Conservation (phyloP, 2,113 vertebrate genomes). For the Rhinolophus sinicus region DNA sequence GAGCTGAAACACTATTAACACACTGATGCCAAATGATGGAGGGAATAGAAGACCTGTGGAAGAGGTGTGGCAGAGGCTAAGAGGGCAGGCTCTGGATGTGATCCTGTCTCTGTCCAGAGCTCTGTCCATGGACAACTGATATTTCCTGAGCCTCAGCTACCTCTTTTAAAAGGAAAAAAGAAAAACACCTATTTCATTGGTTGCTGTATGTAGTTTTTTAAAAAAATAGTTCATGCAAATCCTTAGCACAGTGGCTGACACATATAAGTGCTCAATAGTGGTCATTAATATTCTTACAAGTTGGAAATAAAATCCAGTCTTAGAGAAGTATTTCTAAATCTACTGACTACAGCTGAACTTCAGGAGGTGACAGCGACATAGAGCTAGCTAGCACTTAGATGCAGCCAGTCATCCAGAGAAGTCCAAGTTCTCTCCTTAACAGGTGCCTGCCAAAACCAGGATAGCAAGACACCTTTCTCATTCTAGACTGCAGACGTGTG, state of each 20-base stretch:
- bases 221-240: slow-evolving; percentile 6
- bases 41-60: neutral
- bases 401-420: slow-evolving; percentile 48
- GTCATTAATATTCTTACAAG: slow-evolving; percentile 58
- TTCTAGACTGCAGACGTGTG: neutral
- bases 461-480: neutral
- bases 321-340: slow-evolving; percentile 66
- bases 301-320: slow-evolving; percentile 54
- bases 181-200: neutral
- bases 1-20: neutral
- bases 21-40: neutral
- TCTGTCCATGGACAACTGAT: neutral
- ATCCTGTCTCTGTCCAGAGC: neutral
- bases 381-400: neutral
- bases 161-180: neutral
- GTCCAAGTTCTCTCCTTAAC: slow-evolving; percentile 32
- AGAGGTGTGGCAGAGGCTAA: neutral
- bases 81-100: neutral
- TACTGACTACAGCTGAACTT: slow-evolving; percentile 49
- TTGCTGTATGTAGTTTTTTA: neutral
- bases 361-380: slow-evolving; percentile 57
- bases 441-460: slow-evolving; percentile 52
- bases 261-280: slow-evolving; percentile 10
- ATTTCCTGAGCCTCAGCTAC: neutral
- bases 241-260: neutral